Evolutionary conservation across 2,888 invertebrate genomes (phyloP).

Genomic region (Osmoderma eremita): DNA sequence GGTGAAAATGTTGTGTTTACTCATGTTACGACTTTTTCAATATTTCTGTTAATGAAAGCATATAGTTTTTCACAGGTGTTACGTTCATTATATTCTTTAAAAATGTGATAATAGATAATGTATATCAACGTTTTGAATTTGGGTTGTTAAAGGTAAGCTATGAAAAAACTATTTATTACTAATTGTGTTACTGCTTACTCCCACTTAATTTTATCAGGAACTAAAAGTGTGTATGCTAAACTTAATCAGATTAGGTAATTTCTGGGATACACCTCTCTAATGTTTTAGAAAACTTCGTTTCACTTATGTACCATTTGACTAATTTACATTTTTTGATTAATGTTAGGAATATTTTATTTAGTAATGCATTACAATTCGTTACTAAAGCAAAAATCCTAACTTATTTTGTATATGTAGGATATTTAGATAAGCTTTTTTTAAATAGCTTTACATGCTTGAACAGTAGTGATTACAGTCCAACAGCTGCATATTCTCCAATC

Average conservation of each 20-base stretch:
- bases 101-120: slow-evolving; percentile 25
- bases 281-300: not conserved
- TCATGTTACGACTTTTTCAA: slow-evolving; percentile 15
- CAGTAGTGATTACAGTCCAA: slow-evolving; percentile 10
- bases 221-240: slow-evolving; percentile 7
- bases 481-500: slow-evolving; percentile 23
- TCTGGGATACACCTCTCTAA: not conserved
- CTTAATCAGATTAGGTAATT: not conserved
- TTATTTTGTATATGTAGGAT: not conserved
- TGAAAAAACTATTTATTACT: slow-evolving; percentile 13
- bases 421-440: not conserved
- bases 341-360: not conserved
- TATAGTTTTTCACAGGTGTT: not conserved
- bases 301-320: no score
- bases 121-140: slow-evolving; percentile 11
- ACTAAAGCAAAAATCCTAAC: not conserved
- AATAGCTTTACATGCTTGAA: not conserved
- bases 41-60: slow-evolving; percentile 21
- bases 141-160: slow-evolving; percentile 26
- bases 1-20: slow-evolving; percentile 6
- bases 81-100: slow-evolving; percentile 8
- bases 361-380: no score
- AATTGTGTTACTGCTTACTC: slow-evolving; percentile 9
- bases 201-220: not conserved
- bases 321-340: no score